phyloP scores from a whole-genome alignment of 2,888 invertebrate genomes.

The Carterocephalus palaemon region DNA sequence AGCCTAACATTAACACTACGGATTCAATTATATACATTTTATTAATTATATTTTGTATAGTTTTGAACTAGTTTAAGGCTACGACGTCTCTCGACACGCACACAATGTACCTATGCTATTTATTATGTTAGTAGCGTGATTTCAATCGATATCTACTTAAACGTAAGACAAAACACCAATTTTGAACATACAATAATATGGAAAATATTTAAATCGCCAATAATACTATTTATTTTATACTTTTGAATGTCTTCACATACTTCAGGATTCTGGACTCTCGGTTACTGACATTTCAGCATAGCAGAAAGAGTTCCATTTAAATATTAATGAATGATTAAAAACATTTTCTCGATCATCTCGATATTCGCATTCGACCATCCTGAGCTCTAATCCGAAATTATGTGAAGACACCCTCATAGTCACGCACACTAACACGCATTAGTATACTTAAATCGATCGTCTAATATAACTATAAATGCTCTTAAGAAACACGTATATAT shows the following conservation, averaged over 20 bases:
- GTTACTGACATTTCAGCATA: too few relatives aligned
- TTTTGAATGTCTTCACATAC: not conserved
- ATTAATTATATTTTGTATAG: slow-evolving; percentile 60
- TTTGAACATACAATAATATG: slow-evolving; percentile 43
- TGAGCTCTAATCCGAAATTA: slow-evolving; percentile 4
- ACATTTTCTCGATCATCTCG: too few relatives aligned
- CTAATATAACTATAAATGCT: slow-evolving; percentile 71
- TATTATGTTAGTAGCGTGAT: slow-evolving; percentile 58
- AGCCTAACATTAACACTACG: slow-evolving; percentile 65
- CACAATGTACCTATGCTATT: slow-evolving; percentile 59
- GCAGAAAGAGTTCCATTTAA: too few relatives aligned
- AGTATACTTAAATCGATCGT: slow-evolving; percentile 51
- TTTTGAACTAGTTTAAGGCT: slow-evolving; percentile 80
- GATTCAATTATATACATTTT: slow-evolving; percentile 63
- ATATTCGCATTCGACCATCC: too few relatives aligned
- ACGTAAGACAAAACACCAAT: slow-evolving; percentile 48
- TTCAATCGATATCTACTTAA: slow-evolving; percentile 29
- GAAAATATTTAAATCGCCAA: slow-evolving; percentile 42
- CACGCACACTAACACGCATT: slow-evolving; percentile 68
- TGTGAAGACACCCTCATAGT: slow-evolving; percentile 28
- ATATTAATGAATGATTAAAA: too few relatives aligned
- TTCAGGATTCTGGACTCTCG: not conserved
- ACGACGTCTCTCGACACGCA: slow-evolving; percentile 72
- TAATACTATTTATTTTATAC: slow-evolving; percentile 36
- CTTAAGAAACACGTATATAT: slow-evolving; percentile 62